These are phyloP conservation scores for Pachyrhynchus sulphureomaculatus DNA, from an alignment of 1,140 invertebrate species.

Conservation along the genomic window DNA sequence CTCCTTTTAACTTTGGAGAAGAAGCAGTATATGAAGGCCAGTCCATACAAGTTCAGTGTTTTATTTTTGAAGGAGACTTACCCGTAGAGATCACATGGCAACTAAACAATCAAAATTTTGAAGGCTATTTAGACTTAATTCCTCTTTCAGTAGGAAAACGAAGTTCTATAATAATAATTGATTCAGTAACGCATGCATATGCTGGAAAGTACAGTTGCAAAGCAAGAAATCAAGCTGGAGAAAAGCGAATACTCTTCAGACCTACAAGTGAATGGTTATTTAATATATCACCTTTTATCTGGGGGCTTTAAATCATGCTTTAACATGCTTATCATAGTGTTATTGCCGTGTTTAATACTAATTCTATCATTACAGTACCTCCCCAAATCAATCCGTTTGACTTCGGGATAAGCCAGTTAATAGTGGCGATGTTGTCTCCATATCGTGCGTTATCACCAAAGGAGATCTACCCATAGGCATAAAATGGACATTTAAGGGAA, in stretches of 20 bases:
- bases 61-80: conserved; percentile 43
- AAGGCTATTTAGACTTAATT: conserved; percentile 53
- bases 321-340: background rate
- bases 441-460: conserved; percentile 58
- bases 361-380: conserved; percentile 49
- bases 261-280: conserved; percentile 65
- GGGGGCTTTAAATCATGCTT: background rate
- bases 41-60: conserved; percentile 47
- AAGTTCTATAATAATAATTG: conserved; percentile 62
- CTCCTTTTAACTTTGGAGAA: conserved; percentile 67
- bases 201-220: conserved; percentile 77
- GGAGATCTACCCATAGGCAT: conserved; percentile 60
- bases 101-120: conserved; percentile 57
- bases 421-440: conserved; percentile 58
- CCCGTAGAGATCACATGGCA: conserved; percentile 52
- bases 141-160: conserved; percentile 52
- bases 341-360: too few relatives aligned
- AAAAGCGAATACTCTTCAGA: conserved; percentile 66
- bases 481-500: conserved; percentile 50
- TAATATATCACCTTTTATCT: background rate
- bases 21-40: conserved; percentile 55
- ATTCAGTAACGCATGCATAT: conserved; percentile 71
- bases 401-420: conserved; percentile 56
- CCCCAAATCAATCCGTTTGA: conserved; percentile 57
- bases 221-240: conserved; percentile 76